Percentiles rank a stretch among this genome's conserved stretches.
Conservation (phyloP, 1,140 invertebrate species). For the Lamellibrachia luymesi region DNA sequence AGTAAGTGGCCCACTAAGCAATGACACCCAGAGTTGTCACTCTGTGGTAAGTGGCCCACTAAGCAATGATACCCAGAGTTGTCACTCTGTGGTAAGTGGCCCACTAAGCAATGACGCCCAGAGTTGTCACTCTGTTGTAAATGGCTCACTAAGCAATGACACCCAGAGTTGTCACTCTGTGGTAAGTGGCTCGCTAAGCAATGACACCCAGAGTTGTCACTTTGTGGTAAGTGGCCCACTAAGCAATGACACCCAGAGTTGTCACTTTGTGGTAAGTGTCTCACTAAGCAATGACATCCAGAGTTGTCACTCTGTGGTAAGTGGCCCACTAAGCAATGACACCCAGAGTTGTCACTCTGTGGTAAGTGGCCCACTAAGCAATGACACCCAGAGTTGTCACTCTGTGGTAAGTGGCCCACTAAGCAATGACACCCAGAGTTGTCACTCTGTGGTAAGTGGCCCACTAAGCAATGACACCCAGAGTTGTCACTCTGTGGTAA, state of each 20-base stretch:
- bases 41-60: constrained; percentile 68
- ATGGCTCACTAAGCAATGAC: too few species aligned
- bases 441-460: constrained; percentile 88
- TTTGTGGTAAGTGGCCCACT: constrained; percentile 67
- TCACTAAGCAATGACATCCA: constrained; percentile 57
- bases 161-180: too few species aligned
- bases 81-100: too few species aligned
- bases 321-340: not conserved
- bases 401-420: constrained; percentile 54
- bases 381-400: not conserved
- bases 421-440: constrained; percentile 69
- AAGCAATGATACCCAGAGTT: constrained; percentile 58
- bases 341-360: too few species aligned
- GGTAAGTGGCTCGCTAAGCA: constrained; percentile 63
- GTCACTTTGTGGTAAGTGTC: constrained; percentile 82
- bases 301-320: constrained; percentile 93
- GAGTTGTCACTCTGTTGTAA: too few species aligned
- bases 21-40: constrained; percentile 81
- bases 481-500: constrained; percentile 93
- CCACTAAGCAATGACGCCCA: too few species aligned
- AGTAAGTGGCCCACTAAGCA: constrained; percentile 66
- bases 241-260: constrained; percentile 69
- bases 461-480: constrained; percentile 56
- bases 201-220: constrained; percentile 86
- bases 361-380: not conserved